Conservation (phyloP, 1,140 invertebrate species). For the Aleiodes sp. region DNA sequence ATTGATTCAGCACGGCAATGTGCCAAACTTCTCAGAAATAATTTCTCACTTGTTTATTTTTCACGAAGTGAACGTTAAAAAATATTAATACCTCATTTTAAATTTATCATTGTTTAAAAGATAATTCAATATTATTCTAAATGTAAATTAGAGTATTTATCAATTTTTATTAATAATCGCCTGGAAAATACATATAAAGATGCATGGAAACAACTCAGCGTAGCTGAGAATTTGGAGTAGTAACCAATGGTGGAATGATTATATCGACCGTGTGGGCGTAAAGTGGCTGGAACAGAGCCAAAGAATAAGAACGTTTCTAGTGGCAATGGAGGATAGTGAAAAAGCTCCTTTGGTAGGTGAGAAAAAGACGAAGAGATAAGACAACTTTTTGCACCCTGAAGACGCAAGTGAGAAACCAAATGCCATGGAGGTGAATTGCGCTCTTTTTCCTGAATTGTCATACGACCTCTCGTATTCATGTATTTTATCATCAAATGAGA, state of each 20-base stretch:
- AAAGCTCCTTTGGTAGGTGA: not conserved
- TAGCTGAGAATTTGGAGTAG: slow-evolving; percentile 15
- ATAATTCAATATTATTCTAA: too few species aligned
- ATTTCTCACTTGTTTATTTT: not conserved
- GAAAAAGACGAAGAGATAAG: not conserved
- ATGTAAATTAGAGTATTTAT: too few species aligned
- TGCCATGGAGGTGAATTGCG: not conserved
- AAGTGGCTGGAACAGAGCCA: slow-evolving; percentile 59
- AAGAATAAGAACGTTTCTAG: slow-evolving; percentile 40
- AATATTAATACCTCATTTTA: too few species aligned
- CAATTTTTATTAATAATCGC: too few species aligned
- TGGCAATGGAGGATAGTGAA: slow-evolving; percentile 28
- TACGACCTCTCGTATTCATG: not conserved
- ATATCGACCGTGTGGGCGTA: slow-evolving; percentile 61
- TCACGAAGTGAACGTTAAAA: not conserved
- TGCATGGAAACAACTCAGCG: slow-evolving; percentile 33
- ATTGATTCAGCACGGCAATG: slow-evolving; percentile 58
- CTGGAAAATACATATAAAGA: not conserved
- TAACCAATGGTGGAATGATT: slow-evolving; percentile 48
- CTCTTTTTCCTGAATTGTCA: not conserved
- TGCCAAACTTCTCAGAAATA: slow-evolving; percentile 50
- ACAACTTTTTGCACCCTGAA: not conserved
- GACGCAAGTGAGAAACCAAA: not conserved
- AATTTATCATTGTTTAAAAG: too few species aligned
- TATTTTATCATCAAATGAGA: not conserved